Evolutionary conservation across 2,888 invertebrate genomes (phyloP).

Genomic region (Galerucella calmariensis): DNA sequence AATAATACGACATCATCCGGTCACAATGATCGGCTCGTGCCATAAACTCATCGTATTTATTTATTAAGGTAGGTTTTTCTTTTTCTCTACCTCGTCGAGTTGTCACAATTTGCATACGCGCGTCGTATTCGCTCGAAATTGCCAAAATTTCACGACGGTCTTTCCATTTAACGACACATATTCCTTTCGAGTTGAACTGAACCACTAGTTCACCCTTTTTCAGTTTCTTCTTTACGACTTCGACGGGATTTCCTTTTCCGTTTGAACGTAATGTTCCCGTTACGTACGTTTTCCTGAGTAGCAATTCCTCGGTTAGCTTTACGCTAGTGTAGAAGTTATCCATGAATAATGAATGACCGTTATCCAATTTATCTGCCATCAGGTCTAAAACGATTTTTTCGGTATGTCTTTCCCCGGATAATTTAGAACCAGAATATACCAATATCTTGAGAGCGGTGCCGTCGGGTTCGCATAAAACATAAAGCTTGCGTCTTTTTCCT

Average conservation of each 20-base stretch:
- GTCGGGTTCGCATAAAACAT: conserved; percentile 57
- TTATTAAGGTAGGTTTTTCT: conserved; percentile 35
- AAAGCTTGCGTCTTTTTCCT: conserved; percentile 54
- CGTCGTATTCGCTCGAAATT: neutral
- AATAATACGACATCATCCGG: conserved; percentile 43
- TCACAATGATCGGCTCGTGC: conserved; percentile 37
- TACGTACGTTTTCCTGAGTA: conserved; percentile 40
- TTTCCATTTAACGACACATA: no score
- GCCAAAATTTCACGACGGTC: no score
- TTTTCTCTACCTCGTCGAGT: no score
- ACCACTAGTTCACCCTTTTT: conserved; percentile 39
- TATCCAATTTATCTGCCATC: conserved; percentile 34
- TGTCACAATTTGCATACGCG: no score
- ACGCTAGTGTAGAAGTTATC: conserved; percentile 49
- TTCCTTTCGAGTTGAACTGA: conserved; percentile 17
- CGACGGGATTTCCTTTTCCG: conserved; percentile 42
- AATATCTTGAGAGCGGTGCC: conserved; percentile 50
- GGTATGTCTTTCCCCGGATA: conserved; percentile 35
- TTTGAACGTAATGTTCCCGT: conserved; percentile 44
- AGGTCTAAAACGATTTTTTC: conserved; percentile 39
- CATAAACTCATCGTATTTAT: conserved; percentile 44
- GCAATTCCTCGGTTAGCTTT: conserved; percentile 38
- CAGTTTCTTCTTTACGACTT: conserved; percentile 37
- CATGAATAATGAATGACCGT: conserved; percentile 44
- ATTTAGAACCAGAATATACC: conserved; percentile 36